Conservation (phyloP, 2,888 invertebrate species). For the Magallana nippona region DNA sequence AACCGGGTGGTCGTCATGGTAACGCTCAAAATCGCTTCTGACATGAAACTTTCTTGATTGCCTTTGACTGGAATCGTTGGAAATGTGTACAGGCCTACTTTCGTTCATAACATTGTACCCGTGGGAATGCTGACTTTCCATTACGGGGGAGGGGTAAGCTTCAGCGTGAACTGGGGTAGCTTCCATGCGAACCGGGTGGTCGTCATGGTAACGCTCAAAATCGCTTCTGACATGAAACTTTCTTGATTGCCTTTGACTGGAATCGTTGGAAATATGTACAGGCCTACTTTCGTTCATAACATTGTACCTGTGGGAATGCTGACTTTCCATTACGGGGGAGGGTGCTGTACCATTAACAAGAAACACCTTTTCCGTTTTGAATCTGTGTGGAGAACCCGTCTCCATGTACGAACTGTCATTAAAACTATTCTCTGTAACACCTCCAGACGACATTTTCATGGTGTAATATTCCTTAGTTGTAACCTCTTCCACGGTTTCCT, state of each 20-base stretch:
- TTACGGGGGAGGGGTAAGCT: constrained; percentile 24
- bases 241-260: neutral
- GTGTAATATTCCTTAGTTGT: constrained; percentile 28
- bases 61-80: neutral
- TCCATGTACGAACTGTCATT: constrained; percentile 13
- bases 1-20: constrained; percentile 25
- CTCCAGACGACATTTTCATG: constrained; percentile 37
- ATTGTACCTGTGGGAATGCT: constrained; percentile 27
- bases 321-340: constrained; percentile 8
- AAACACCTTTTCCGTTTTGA: constrained; percentile 42
- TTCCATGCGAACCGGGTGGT: constrained; percentile 45
- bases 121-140: constrained; percentile 11
- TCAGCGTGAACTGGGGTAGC: constrained; percentile 47
- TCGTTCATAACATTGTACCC: constrained; percentile 21
- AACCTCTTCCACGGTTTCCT: constrained; percentile 56
- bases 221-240: constrained; percentile 1
- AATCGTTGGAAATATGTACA: neutral
- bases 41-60: neutral
- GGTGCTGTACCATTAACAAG: constrained; percentile 41
- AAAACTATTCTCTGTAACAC: constrained; percentile 27
- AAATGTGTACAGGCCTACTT: neutral
- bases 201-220: neutral
- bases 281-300: constrained; percentile 11
- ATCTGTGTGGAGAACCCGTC: constrained; percentile 17
- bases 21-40: neutral